Conservation (phyloP, 2,113 vertebrate species). For the Cyprinus carpio region DNA sequence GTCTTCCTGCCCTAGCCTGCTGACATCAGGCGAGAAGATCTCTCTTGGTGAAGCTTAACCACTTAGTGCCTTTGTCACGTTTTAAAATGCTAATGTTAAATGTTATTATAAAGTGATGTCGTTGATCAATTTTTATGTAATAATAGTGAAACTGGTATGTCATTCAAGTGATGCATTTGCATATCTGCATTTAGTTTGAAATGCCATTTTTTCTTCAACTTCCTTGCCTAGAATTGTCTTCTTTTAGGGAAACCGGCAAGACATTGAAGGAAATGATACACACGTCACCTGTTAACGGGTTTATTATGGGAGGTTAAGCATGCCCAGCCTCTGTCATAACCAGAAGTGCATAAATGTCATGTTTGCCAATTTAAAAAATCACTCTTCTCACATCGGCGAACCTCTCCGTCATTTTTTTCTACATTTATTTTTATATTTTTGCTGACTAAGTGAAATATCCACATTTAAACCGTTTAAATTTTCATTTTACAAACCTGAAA, state of each 20-base stretch:
- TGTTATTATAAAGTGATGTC: neutral
- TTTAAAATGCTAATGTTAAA: neutral
- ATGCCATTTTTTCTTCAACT: neutral
- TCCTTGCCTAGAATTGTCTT: neutral
- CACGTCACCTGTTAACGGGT: neutral
- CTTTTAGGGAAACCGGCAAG: neutral
- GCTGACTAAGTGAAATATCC: constrained; percentile 38
- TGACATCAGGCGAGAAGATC: constrained; percentile 95
- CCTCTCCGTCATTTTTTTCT: neutral
- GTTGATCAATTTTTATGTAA: neutral
- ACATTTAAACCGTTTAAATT: constrained; percentile 13
- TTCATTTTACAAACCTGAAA: too few relatives aligned
- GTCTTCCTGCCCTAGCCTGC: constrained; percentile 95
- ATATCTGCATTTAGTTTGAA: neutral
- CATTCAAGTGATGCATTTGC: neutral
- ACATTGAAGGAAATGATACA: neutral
- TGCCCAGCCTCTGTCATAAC: neutral
- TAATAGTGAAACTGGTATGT: neutral
- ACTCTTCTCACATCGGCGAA: neutral
- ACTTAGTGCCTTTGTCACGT: neutral
- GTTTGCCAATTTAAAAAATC: neutral
- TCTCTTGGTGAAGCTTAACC: constrained; percentile 84
- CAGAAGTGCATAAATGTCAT: constrained; percentile 9
- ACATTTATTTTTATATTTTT: too few relatives aligned
- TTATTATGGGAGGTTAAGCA: neutral